Conservation (phyloP, 2,113 vertebrate species). For the Anoplopoma fimbria region DNA sequence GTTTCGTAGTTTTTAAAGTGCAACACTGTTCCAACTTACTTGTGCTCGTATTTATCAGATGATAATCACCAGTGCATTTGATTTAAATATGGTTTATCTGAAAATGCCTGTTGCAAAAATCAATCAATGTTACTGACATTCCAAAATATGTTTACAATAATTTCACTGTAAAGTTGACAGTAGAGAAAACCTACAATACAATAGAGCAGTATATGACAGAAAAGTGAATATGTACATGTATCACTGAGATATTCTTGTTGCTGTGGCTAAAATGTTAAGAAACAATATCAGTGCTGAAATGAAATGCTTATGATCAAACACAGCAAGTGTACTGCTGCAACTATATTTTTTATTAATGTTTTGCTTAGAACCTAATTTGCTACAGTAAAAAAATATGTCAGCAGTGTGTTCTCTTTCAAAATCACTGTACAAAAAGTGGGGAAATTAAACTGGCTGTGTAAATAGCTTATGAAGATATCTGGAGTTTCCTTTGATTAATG, state of each 20-base stretch:
- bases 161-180: constrained; percentile 17
- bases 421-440: constrained; percentile 64
- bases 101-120: constrained; percentile 36
- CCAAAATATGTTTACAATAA: constrained; percentile 65
- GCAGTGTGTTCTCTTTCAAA: constrained; percentile 45
- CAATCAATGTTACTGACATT: constrained; percentile 57
- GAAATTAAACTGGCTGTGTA: constrained; percentile 62
- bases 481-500: constrained; percentile 60
- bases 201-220: constrained; percentile 16
- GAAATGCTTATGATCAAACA: constrained; percentile 33
- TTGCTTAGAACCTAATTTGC: constrained; percentile 74
- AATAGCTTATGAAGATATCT: constrained; percentile 71
- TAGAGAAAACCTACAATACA: constrained; percentile 5
- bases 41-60: constrained; percentile 22
- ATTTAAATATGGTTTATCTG: background rate
- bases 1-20: constrained; percentile 45
- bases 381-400: constrained; percentile 39
- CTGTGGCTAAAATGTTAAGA: constrained; percentile 57
- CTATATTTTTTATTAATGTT: constrained; percentile 72
- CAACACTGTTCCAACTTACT: constrained; percentile 9
- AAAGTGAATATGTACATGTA: constrained; percentile 41
- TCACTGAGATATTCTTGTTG: constrained; percentile 44
- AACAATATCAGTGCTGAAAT: constrained; percentile 48
- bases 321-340: constrained; percentile 53
- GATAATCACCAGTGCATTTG: constrained; percentile 32